Evolutionary conservation across 2,888 invertebrate genomes (phyloP), one percentile per base, ranked within the genome.

Genomic region (Drosophila robusta): DNA sequence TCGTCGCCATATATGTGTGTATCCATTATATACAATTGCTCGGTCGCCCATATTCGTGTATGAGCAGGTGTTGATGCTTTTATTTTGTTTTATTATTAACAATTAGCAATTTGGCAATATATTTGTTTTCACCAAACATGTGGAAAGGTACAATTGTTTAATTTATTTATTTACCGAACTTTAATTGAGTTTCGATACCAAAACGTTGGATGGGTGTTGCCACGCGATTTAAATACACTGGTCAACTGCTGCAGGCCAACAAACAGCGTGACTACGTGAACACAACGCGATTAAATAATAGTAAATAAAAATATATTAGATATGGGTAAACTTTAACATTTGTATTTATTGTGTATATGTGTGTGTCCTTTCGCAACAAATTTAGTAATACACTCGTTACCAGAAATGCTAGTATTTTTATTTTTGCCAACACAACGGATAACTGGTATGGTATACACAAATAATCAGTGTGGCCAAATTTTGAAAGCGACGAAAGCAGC

Each of bases 361-460:
- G 7, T 46, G 8, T n/a, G 32, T 46, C 11, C 14, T 61, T 60
- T 70, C 7, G 26, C 38, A 55, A 46, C 12, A 47, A 54, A 42
- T 24, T 61, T 42, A 11, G 6, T 5, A 47, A 3, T 56, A 24
- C 16, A 42, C 32, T 39, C 16, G 16, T 76, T 76, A 66, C 71
- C 74, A 65, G 50, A 56, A 57, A 50, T 41, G 32, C 16, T 54
- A 34, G 14, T 49, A 56, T 54, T 54, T 49, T 74, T 56, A 42
- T 50, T 70, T 60, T 54, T 56, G 56, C 73, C 57, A 74, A 50
- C 52, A 65, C 71, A 57, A 61, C 34, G 49, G 29, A 44, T 39
- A 70, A 61, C 71, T 70, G 29, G 42, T 52, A 34, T 69, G 44
- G 75, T 73, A 75, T 75, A 73, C 73, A 64, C 64, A 75, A 75